Base-by-base conservation (phyloP, 2,797 vertebrate species). In the Alcedo atthis region DNA sequence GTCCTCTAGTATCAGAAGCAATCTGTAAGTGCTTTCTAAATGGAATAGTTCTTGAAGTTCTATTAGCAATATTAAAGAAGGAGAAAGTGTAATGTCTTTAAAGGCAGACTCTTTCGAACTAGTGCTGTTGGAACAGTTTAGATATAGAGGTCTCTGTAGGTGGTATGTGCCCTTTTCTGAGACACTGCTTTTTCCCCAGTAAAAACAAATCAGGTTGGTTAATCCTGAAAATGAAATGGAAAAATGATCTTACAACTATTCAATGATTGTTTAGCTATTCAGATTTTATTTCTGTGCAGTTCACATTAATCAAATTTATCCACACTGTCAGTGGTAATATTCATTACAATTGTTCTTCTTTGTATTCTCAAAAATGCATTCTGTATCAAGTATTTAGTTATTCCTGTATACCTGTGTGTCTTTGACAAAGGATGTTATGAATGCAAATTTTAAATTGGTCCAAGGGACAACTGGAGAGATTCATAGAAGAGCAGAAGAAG, bases 251-350 rank as follows among this genome's bases (percentile, higher is more conserved):
- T 63, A 61, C 48, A 80, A 80, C 17, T 70, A 66, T 45, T 61
- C n/a, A 57, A 28, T 64, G 73, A 64, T 80, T 3, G 1, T 79
- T 93, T 45, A 70, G 17, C 28, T 57, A 54, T 89, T 93, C 46
- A 59, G 3, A 57, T 82, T 92, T 81, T 73, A 14, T 73, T 94
- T 84, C 49, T 63, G 5, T 87, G 54, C 10, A 20, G 15, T 80
- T 92, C 63, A 55, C 13, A 51, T 91, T 93, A 22, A n/a, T 85
- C 71, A 69, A 17, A 28, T 79, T 82, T 90, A 86, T 86, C 28
- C 18, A n/a, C 35, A 67, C 40, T 63, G 46, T 75, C 69, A 54
- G 8, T 61, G 10, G 64, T 69, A 61, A 28, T 66, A 67, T 73
- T 77, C 33, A 54, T 89, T 58, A 68, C 15, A 58, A 12, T 61